A percentile compares a stretch with the other conserved stretches of the same genome.
Evolutionary conservation across 2,797 vertebrate genomes (phyloP).

Genomic region (Acanthornis magna): DNA sequence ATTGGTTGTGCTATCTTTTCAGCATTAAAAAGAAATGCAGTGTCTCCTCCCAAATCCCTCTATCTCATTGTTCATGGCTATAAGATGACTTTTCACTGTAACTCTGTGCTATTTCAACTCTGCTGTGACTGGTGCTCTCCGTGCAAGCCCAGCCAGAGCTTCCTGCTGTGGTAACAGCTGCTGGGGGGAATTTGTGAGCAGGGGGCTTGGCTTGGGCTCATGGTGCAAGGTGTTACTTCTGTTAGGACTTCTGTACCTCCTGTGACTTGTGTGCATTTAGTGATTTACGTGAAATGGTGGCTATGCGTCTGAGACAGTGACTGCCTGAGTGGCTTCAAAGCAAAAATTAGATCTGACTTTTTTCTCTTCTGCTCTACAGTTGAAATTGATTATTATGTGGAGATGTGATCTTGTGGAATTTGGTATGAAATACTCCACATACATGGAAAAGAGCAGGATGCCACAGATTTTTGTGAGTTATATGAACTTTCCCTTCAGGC

Average conservation of each 20-base stretch:
- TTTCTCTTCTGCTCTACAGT: fast-evolving
- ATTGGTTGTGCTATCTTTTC: not conserved
- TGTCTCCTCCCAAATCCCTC: not conserved
- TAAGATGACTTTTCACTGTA: not conserved
- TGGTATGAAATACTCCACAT: not conserved
- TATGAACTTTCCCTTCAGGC: not conserved
- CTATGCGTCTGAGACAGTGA: not conserved
- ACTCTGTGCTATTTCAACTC: not conserved
- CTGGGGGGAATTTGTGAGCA: not conserved
- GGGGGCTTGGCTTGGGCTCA: not conserved
- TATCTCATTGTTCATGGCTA: not conserved
- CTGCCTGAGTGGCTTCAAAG: not conserved
- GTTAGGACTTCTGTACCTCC: not conserved
- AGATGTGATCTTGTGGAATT: not conserved
- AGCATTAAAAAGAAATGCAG: not conserved
- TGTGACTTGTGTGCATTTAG: not conserved
- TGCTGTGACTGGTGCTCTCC: not conserved
- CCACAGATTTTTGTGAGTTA: not conserved
- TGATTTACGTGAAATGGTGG: not conserved
- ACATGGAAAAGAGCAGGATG: not conserved
- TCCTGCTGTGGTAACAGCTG: not conserved
- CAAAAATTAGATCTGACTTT: not conserved
- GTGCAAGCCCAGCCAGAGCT: not conserved
- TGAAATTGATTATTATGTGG: not conserved
- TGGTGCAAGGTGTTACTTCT: not conserved